Evolutionary conservation across 2,113 vertebrate genomes (phyloP), one percentile per base, ranked within the genome.

Genomic region (Anser brachyrhynchus): DNA sequence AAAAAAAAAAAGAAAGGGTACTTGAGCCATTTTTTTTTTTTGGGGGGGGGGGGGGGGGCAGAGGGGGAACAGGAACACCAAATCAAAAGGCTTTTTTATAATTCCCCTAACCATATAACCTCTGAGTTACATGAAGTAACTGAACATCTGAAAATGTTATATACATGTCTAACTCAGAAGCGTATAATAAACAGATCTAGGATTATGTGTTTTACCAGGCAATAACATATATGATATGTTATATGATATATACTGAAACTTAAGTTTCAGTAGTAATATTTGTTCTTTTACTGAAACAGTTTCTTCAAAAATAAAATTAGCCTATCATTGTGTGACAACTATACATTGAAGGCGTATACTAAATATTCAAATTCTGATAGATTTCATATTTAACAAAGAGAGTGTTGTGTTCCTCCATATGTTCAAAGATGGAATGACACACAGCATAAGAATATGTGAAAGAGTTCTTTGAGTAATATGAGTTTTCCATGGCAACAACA

Each of bases 401-500:
- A 91, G 43, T 93, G 54, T 17, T 93, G 25, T 72, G 93, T 96
- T 87, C 29, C 29, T 94, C 72, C 73, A 37, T 95, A 79, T 91
- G 84, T 84, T 96, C 69, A 28, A 93, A 90, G 80, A 85, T 58
- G 86, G 76, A 84, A 81, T 93, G 85, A 81, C 72, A 97, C 51
- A 83, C 71, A 88, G 43, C 54, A 77, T 71, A 94, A 77, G 83
- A 91, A 84, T 86, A 86, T 85, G 33, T 87, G 78, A 84, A 74
- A 74, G 74, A 93, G 44, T 89, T 88, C 78, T 86, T 73, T 73
- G 69, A 95, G 89, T 72, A 91, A 76, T 91, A 87, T 66, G 91
- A 84, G 37, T 93, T 95, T 97, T 93, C 91, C 94, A 97, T 96
- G 86, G 94, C 96, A 97, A 97, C 95, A 95, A 73, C 44, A 87